These are phyloP conservation scores for Rhinoraja longicauda DNA, from an alignment of 2,797 vertebrate species.

Conservation along the genomic window DNA sequence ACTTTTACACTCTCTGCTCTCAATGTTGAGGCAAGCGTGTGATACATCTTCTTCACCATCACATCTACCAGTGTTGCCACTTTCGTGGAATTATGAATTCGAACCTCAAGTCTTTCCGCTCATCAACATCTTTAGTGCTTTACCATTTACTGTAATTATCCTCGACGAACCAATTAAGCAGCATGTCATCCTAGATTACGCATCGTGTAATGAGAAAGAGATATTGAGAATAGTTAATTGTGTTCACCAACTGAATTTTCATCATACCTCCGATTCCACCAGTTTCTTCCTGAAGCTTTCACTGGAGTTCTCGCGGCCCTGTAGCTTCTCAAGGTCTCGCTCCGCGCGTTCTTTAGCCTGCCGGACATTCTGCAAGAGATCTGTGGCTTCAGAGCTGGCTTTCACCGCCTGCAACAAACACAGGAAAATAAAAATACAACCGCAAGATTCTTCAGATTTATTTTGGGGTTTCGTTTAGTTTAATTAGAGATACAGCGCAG, in stretches of 20 bases:
- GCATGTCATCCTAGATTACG: too few species aligned
- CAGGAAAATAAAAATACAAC: background rate
- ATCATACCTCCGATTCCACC: constrained; percentile 80
- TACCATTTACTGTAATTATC: too few species aligned
- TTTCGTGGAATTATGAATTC: too few species aligned
- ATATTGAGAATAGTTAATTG: background rate
- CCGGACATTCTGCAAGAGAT: constrained; percentile 83
- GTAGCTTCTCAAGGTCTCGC: constrained; percentile 83
- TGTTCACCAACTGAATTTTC: background rate
- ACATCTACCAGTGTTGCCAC: too few species aligned
- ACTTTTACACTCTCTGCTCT: too few species aligned
- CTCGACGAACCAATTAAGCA: too few species aligned
- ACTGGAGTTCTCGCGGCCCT: constrained; percentile 80
- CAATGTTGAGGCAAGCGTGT: too few species aligned
- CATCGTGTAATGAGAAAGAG: too few species aligned
- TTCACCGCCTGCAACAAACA: constrained; percentile 67
- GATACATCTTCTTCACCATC: too few species aligned
- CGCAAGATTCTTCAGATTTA: background rate
- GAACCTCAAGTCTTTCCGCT: too few species aligned
- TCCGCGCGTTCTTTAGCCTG: constrained; percentile 83
- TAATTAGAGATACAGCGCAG: too few species aligned
- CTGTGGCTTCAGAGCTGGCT: constrained; percentile 86
- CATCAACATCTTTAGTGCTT: too few species aligned
- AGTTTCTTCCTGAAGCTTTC: constrained; percentile 88
- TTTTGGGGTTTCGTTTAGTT: background rate